Percentiles rank a stretch among this genome's conserved stretches.
These are phyloP conservation scores for Sthenelais limicola DNA, from an alignment of 2,888 invertebrate genomes.

Conservation along the genomic window DNA sequence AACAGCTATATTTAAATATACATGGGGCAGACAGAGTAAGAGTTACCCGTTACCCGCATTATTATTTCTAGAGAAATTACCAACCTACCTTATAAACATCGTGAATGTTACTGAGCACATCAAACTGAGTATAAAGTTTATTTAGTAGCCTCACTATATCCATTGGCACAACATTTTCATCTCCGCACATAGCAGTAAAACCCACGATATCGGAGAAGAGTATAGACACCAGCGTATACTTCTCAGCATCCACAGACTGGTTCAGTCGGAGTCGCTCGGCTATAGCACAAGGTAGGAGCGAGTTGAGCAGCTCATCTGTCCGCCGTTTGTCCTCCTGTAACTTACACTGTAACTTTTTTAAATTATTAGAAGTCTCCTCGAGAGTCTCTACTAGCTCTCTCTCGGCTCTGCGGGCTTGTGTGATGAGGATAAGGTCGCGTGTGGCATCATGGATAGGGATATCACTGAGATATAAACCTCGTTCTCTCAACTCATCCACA, in stretches of 20 bases:
- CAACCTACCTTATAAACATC: slow-evolving; percentile 50
- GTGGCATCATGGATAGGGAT: slow-evolving; percentile 59
- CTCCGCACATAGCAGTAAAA: slow-evolving; percentile 59
- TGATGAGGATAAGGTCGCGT: slow-evolving; percentile 57
- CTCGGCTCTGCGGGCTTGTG: slow-evolving; percentile 55
- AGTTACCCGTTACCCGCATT: too few relatives aligned
- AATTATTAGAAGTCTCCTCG: slow-evolving; percentile 59
- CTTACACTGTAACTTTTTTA: slow-evolving; percentile 56
- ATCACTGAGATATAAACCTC: slow-evolving; percentile 56
- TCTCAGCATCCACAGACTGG: slow-evolving; percentile 55
- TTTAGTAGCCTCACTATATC: slow-evolving; percentile 60
- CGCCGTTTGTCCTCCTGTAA: slow-evolving; percentile 54
- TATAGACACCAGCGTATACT: slow-evolving; percentile 55
- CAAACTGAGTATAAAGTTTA: slow-evolving; percentile 52
- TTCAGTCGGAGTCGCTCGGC: slow-evolving; percentile 53
- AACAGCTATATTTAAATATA: too few relatives aligned
- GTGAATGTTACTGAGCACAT: slow-evolving; percentile 48
- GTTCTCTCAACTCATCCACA: slow-evolving; percentile 54
- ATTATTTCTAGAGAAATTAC: too few relatives aligned
- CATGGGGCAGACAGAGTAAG: too few relatives aligned
- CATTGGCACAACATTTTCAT: slow-evolving; percentile 55
- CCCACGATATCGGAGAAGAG: slow-evolving; percentile 59
- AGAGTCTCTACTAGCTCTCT: slow-evolving; percentile 59
- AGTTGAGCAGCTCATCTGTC: slow-evolving; percentile 57
- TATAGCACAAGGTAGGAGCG: slow-evolving; percentile 58